phyloP scores from a whole-genome alignment of 2,797 vertebrate genomes.

The Rhinophrynus dorsalis region DNA sequence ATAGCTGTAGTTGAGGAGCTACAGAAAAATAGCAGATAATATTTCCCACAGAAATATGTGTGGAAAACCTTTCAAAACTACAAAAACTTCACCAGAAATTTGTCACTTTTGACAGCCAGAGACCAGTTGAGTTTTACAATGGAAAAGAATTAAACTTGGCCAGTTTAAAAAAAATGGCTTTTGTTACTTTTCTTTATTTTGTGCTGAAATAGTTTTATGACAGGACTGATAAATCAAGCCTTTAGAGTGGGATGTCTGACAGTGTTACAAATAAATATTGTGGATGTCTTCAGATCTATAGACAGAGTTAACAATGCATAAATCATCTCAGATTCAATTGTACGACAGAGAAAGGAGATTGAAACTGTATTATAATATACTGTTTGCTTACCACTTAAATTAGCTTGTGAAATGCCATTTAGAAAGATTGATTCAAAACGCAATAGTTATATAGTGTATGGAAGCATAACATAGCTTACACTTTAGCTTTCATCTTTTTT shows the following conservation, averaged over 20 bases:
- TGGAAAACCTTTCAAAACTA: conserved; percentile 24
- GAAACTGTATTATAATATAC: conserved; percentile 14
- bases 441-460: not conserved
- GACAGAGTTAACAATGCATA: conserved; percentile 9
- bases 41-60: conserved; percentile 16
- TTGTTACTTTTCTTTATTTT: too few species aligned
- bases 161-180: too few species aligned
- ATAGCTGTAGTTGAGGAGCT: conserved; percentile 5
- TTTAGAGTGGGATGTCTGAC: conserved; percentile 17
- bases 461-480: not conserved
- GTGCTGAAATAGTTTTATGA: conserved; percentile 42
- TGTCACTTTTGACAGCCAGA: conserved; percentile 42
- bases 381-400: not conserved
- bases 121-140: conserved; percentile 28
- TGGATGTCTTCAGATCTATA: conserved; percentile 3
- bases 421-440: not conserved
- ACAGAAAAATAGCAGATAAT: conserved; percentile 23
- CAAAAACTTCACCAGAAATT: conserved; percentile 33
- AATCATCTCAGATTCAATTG: not conserved
- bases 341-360: not conserved
- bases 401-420: not conserved
- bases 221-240: conserved; percentile 35
- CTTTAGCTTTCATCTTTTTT: too few species aligned
- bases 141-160: too few species aligned
- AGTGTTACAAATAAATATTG: conserved; percentile 5